Base-by-base conservation (phyloP, 2,797 vertebrate species). In the Linurgus olivaceus region DNA sequence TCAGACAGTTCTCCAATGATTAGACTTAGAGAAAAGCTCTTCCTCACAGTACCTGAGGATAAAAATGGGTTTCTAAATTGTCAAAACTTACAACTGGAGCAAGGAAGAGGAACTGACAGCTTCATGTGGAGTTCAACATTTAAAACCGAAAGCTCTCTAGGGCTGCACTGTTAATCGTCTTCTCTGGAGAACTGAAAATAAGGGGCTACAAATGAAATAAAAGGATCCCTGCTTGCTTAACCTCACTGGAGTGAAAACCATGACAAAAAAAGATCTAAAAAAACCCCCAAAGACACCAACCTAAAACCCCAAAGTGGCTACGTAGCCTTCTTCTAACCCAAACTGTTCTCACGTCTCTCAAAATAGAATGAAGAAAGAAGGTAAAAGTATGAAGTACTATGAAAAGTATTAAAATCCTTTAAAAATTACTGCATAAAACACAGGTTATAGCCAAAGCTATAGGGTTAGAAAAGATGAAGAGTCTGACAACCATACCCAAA, bases 221-320 rank as follows among this genome's bases (percentile, higher is more conserved):
- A 92, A 88, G 89, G 70, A 91, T 86, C 52, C 57, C 65, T 61
- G 65, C 89, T 88, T 93, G 79, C 72, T 93, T 94, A 95, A 96
- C 82, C 89, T 71, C 61, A 86, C 37, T 77, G 61, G 80, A 87
- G 87, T 80, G 68, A 91, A 94, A 91, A 73, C 29, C 31, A 47
- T 57, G 67, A 87, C 67, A 71, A 85, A 87, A 89, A 82, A 81
- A 81, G 58, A 91, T 81, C 66, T 77, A 38, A 38, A 38, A 38
- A 38, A 38, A 14, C 11, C 38, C 38, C 38, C 38, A 58, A 44
- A 18, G 16, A 54, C 17, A 25, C 15, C 25, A n/a, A 57, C 7
- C n/a, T 61, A 33, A 61, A 54, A 35, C 0, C 40, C 10, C 35
- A 14, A 77, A 70, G 21, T 31, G 29, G 37, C 9, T 1, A 1